Evolutionary conservation across 2,113 vertebrate species (phyloP).

Genomic region (Erythrocercus mccallii): DNA sequence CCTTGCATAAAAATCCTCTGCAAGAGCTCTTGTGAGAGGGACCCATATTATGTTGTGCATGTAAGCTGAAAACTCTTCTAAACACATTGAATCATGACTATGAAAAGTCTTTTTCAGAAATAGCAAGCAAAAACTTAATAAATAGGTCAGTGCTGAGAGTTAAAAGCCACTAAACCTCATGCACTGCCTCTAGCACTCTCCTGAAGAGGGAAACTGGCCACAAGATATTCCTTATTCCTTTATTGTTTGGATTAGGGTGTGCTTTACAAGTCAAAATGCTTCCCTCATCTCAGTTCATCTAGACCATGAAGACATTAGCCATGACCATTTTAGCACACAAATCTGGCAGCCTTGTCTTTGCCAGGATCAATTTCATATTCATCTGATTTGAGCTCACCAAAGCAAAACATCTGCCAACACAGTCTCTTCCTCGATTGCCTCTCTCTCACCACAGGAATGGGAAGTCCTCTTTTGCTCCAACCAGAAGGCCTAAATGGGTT

Average conservation of each 20-base stretch:
- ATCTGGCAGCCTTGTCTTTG: neutral
- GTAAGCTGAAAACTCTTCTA: neutral
- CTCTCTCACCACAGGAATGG: neutral
- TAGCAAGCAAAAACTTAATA: neutral
- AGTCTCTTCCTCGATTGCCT: neutral
- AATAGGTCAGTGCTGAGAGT: neutral
- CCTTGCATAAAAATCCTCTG: neutral
- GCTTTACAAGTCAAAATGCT: neutral
- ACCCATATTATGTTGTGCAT: neutral
- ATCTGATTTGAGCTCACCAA: neutral
- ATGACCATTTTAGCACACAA: neutral
- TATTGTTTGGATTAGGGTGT: neutral
- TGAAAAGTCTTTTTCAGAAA: neutral
- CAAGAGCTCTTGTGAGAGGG: neutral
- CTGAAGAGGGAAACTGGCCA: neutral
- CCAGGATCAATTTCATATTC: neutral
- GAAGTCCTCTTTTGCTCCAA: neutral
- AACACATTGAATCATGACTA: neutral
- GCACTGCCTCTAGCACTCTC: neutral
- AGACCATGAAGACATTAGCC: neutral
- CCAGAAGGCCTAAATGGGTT: neutral
- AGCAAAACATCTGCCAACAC: fast-evolving
- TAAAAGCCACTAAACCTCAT: neutral
- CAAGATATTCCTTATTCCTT: neutral
- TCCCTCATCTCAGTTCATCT: neutral